A percentile compares a stretch with the other conserved stretches of the same genome.
Conservation (phyloP, 2,888 invertebrate genomes). For the Drosophila macrothrix region DNA sequence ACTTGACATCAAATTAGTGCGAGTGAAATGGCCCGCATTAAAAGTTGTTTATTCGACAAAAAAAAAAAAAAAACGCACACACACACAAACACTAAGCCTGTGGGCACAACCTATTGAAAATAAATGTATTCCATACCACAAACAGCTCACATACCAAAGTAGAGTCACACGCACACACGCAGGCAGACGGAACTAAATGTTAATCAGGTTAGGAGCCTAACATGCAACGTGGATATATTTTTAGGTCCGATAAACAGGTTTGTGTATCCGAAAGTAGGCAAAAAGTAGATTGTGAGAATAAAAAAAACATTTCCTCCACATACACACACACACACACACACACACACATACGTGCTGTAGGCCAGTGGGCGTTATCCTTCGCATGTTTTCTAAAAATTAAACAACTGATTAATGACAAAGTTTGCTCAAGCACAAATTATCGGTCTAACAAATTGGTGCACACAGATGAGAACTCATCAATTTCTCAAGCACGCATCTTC, state of each 20-base stretch:
- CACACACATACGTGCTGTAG: background rate
- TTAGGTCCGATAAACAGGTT: conserved; percentile 44
- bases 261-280: conserved; percentile 40
- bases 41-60: conserved; percentile 31
- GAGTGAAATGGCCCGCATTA: conserved; percentile 29
- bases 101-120: conserved; percentile 28
- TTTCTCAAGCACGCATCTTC: conserved; percentile 41
- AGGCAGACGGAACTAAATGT: conserved; percentile 59
- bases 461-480: conserved; percentile 61
- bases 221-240: conserved; percentile 53
- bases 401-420: conserved; percentile 75
- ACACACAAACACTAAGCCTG: conserved; percentile 6
- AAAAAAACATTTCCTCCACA: conserved; percentile 4
- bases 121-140: conserved; percentile 34
- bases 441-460: conserved; percentile 66
- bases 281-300: conserved; percentile 19
- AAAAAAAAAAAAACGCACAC: background rate
- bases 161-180: conserved; percentile 23
- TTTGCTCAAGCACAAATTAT: conserved; percentile 67
- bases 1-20: conserved; percentile 60
- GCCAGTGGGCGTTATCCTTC: conserved; percentile 28
- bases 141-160: conserved; percentile 22
- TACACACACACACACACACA: conserved; percentile 4
- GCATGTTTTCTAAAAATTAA: conserved; percentile 69
- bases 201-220: conserved; percentile 66